Conservation (phyloP, 2,888 invertebrate species). For the Sympetrum striolatum region DNA sequence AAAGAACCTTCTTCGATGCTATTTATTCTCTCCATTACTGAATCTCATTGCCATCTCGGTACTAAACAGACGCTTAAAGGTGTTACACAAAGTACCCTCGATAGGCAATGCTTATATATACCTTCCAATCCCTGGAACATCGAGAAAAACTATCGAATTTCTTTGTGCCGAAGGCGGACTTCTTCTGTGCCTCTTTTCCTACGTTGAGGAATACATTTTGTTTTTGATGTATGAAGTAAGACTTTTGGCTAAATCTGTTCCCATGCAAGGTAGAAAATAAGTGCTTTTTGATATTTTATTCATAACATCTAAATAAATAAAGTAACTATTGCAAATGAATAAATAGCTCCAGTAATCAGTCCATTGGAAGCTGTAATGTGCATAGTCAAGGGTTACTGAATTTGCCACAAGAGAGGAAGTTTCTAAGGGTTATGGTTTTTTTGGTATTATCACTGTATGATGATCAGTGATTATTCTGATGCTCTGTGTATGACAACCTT, state of each 20-base stretch:
- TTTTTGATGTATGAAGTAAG: constrained; percentile 8
- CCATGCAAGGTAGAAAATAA: neutral
- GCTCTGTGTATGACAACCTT: constrained; percentile 28
- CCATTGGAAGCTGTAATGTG: neutral
- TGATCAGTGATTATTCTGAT: constrained; percentile 30
- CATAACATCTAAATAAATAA: neutral
- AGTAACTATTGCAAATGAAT: neutral
- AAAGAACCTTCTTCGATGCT: too few species aligned
- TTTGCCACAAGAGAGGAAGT: neutral
- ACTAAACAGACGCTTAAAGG: too few species aligned
- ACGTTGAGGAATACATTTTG: too few species aligned
- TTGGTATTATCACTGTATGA: constrained; percentile 13
- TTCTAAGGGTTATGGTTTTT: constrained; percentile 13
- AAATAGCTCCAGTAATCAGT: neutral
- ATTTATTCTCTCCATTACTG: too few species aligned
- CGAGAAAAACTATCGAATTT: too few species aligned
- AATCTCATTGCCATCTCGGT: too few species aligned
- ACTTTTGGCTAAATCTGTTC: constrained; percentile 1
- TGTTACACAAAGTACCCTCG: too few species aligned
- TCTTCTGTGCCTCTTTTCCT: too few species aligned
- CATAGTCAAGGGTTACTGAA: neutral
- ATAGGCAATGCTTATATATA: too few species aligned
- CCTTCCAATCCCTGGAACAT: too few species aligned
- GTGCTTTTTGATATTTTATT: constrained; percentile 10
- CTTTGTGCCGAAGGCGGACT: too few species aligned